Evolutionary conservation across 2,888 invertebrate genomes (phyloP).

Genomic region (Strigamia maritima): DNA sequence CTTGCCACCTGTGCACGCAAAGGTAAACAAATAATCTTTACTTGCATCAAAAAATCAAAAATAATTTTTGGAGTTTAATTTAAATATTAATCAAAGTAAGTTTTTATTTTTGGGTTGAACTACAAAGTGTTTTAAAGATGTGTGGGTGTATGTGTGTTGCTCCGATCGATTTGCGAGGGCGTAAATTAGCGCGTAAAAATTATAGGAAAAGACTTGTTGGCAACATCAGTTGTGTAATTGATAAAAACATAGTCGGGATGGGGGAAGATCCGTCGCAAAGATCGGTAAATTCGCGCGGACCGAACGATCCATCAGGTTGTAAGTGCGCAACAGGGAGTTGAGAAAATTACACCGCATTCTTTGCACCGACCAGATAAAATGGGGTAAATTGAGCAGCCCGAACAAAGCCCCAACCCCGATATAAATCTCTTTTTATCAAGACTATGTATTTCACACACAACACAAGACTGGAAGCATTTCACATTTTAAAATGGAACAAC

Average conservation of each 20-base stretch:
- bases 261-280: neutral
- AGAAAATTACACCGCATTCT: constrained; percentile 27
- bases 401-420: constrained; percentile 16
- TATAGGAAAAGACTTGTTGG: neutral
- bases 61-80: neutral
- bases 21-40: neutral
- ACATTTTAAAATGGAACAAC: neutral
- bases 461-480: neutral
- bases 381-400: constrained; percentile 26
- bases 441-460: constrained; percentile 5
- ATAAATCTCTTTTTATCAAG: constrained; percentile 26
- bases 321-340: constrained; percentile 26
- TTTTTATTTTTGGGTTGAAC: neutral
- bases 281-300: constrained; percentile 16
- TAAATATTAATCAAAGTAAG: neutral
- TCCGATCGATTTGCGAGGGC: neutral
- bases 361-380: constrained; percentile 24
- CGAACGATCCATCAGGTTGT: constrained; percentile 26
- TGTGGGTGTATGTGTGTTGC: neutral
- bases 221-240: neutral
- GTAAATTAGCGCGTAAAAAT: neutral
- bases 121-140: neutral
- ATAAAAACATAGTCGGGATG: constrained; percentile 1
- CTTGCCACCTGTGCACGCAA: constrained; percentile 23
- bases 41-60: no score